These are phyloP conservation scores for Oryzias melastigma DNA, from an alignment of 2,113 vertebrate genomes.

Conservation along the genomic window DNA sequence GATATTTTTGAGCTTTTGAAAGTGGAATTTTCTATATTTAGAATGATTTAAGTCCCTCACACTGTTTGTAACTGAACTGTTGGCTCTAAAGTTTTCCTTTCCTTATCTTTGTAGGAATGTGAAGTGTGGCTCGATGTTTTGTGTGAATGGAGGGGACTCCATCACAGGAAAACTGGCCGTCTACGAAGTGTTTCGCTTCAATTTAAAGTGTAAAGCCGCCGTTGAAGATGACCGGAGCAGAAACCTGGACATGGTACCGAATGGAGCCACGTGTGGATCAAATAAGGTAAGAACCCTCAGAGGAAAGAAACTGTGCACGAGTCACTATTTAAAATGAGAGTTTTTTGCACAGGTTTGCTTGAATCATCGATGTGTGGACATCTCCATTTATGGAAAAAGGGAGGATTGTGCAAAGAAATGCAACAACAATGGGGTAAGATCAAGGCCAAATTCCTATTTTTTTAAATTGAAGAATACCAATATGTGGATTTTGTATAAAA, in stretches of 20 bases:
- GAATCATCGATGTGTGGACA: constrained; percentile 76
- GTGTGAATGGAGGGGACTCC: constrained; percentile 65
- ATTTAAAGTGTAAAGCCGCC: constrained; percentile 51
- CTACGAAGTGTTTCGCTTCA: background rate
- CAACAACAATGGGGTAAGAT: constrained; percentile 79
- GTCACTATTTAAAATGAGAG: too few relatives aligned
- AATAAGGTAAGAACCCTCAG: constrained; percentile 74
- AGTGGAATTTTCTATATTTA: too few relatives aligned
- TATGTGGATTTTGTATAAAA: too few relatives aligned
- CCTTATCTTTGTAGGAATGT: constrained; percentile 65
- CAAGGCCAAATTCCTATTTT: background rate
- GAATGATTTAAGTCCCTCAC: too few relatives aligned
- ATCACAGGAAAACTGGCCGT: constrained; percentile 64
- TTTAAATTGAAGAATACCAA: background rate
- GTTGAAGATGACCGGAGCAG: constrained; percentile 49
- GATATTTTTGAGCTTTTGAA: background rate
- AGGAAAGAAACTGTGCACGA: rapidly evolving
- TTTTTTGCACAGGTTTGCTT: constrained; percentile 82
- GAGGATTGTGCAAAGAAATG: constrained; percentile 84
- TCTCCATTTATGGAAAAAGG: constrained; percentile 74
- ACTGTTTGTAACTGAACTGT: too few relatives aligned
- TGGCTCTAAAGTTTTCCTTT: too few relatives aligned
- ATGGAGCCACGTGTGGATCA: constrained; percentile 80
- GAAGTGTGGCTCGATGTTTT: constrained; percentile 83
- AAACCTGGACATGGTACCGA: constrained; percentile 76